phyloP scores from a whole-genome alignment of 2,888 invertebrate species.

The Eumerus sabulonum region DNA sequence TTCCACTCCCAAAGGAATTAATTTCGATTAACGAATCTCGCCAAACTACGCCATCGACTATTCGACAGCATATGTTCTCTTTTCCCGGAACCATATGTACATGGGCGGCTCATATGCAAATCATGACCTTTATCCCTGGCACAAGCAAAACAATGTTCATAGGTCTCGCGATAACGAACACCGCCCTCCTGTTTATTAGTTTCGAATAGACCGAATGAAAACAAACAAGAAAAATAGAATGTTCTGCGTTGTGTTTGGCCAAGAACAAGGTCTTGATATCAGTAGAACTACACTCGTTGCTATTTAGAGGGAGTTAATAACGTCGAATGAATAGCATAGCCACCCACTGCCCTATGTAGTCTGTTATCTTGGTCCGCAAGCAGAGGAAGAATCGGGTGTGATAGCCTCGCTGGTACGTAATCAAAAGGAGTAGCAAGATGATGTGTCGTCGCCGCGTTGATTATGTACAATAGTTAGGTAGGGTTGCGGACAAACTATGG shows the following conservation, averaged over 20 bases:
- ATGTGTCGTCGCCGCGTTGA: constrained; percentile 16
- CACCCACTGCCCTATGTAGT: constrained; percentile 21
- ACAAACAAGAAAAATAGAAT: constrained; percentile 6
- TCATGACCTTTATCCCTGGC: constrained; percentile 12
- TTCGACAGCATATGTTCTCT: constrained; percentile 18
- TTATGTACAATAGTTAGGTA: constrained; percentile 31
- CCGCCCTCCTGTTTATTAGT: constrained; percentile 29
- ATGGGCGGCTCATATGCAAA: constrained; percentile 20
- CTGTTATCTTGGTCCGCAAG: constrained; percentile 10
- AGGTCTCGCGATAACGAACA: constrained; percentile 13
- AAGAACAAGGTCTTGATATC: too few relatives aligned
- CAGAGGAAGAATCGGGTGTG: constrained; percentile 10
- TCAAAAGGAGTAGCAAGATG: too few relatives aligned
- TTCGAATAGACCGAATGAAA: constrained; percentile 19
- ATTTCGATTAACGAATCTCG: constrained; percentile 3
- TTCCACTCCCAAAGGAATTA: too few relatives aligned
- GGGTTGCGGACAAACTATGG: constrained; percentile 28
- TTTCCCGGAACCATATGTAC: constrained; percentile 1
- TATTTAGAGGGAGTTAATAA: neutral
- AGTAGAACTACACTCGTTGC: constrained; percentile 12
- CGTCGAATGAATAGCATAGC: constrained; percentile 10
- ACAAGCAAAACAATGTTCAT: too few relatives aligned
- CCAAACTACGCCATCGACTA: neutral
- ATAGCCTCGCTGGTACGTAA: constrained; percentile 18
- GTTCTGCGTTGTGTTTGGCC: too few relatives aligned